These are phyloP conservation scores for Andrena flavipes DNA, from an alignment of 2,888 invertebrate species.

Conservation along the genomic window DNA sequence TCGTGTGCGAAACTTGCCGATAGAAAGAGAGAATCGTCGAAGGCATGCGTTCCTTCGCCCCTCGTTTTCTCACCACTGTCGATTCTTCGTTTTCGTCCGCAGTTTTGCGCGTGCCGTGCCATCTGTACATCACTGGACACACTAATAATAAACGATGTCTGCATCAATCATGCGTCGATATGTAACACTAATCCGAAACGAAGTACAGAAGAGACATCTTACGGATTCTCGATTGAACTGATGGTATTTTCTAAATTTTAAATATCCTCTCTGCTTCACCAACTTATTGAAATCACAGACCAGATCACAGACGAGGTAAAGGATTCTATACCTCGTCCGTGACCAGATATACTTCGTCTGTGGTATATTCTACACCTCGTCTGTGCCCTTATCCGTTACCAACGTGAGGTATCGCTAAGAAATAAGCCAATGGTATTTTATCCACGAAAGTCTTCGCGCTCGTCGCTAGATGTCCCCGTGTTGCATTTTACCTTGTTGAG, in stretches of 20 bases:
- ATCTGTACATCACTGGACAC: conserved; percentile 3
- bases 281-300: too few relatives aligned
- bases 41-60: conserved; percentile 21
- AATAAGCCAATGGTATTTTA: neutral
- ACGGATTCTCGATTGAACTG: too few relatives aligned
- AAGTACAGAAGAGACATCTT: too few relatives aligned
- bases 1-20: conserved; percentile 68
- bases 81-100: neutral
- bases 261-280: too few relatives aligned
- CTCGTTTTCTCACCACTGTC: conserved; percentile 26
- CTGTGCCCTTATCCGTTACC: too few relatives aligned
- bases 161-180: neutral
- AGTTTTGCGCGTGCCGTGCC: neutral
- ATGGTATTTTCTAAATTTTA: too few relatives aligned
- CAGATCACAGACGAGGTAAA: too few relatives aligned
- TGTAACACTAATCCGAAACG: too few relatives aligned
- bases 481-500: neutral
- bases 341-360: too few relatives aligned
- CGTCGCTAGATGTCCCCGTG: conserved; percentile 2
- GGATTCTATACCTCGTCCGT: too few relatives aligned
- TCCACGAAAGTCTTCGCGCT: neutral
- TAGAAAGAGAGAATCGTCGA: conserved; percentile 64
- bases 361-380: too few relatives aligned
- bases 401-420: too few relatives aligned
- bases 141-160: neutral